These are phyloP conservation scores for Eustalomyia histrio DNA, from an alignment of 2,888 invertebrate genomes.

Conservation along the genomic window DNA sequence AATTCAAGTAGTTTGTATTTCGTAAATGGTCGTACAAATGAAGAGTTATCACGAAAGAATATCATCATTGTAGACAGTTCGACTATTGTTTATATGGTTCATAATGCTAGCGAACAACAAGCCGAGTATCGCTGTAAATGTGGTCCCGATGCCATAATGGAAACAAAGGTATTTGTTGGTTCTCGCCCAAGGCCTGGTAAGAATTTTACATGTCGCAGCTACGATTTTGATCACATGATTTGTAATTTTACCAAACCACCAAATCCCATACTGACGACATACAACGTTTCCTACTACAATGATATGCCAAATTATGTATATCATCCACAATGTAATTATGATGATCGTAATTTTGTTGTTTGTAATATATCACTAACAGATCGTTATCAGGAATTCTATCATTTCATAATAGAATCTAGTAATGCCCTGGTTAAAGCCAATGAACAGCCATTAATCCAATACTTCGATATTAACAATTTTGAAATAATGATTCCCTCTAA, in stretches of 20 bases:
- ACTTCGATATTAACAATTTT: slow-evolving; percentile 69
- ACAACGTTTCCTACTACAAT: slow-evolving; percentile 75
- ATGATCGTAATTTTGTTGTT: slow-evolving; percentile 69
- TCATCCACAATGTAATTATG: slow-evolving; percentile 71
- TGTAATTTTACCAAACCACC: slow-evolving; percentile 86
- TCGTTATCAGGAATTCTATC: slow-evolving; percentile 80
- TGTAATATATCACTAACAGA: slow-evolving; percentile 73
- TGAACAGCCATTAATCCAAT: slow-evolving; percentile 65
- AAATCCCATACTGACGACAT: slow-evolving; percentile 82
- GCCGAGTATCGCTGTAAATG: slow-evolving; percentile 73
- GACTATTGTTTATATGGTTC: slow-evolving; percentile 70
- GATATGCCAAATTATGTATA: slow-evolving; percentile 64
- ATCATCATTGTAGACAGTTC: slow-evolving; percentile 69
- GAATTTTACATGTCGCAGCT: slow-evolving; percentile 87
- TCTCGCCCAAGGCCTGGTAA: slow-evolving; percentile 82
- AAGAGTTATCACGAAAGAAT: slow-evolving; percentile 57
- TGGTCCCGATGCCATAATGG: slow-evolving; percentile 69
- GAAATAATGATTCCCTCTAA: slow-evolving; percentile 72
- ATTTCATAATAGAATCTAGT: slow-evolving; percentile 82
- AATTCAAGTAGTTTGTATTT: slow-evolving; percentile 71
- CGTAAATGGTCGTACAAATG: slow-evolving; percentile 58
- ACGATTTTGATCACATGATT: slow-evolving; percentile 86
- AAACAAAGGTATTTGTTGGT: slow-evolving; percentile 76
- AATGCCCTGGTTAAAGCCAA: slow-evolving; percentile 83
- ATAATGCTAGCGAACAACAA: slow-evolving; percentile 70